Base-by-base conservation (phyloP, 2,797 vertebrate genomes). In the Phylloscopus collybita region DNA sequence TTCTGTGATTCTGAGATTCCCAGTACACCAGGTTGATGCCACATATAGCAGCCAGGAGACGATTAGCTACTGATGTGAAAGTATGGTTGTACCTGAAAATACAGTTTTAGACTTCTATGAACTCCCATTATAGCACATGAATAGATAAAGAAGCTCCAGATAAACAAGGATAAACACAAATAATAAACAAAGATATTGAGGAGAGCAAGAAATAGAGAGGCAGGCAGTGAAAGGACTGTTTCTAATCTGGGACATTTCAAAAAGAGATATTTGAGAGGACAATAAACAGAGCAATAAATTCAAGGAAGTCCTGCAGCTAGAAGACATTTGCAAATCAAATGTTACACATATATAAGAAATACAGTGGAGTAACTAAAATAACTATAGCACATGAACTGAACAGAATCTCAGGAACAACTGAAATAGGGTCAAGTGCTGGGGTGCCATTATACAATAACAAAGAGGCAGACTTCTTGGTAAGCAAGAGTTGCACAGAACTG, bases 251-350 rank as follows among this genome's bases (percentile, higher is more conserved):
- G 11, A 19, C 6, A 14, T 65, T 57, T 25, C 18, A 80, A 87
- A 83, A 81, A 69, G 18, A 64, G 16, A 4, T 61, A 75, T 13
- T 66, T 87, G 47, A 66, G 36, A 89, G 44, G 36, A 70, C 17
- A 76, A 85, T 66, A 90, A 44, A 1, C 45, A 74, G 14, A 72
- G n/a, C 27, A 87, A 87, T 64, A 76, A 89, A 92, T 56, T 69
- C 36, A 80, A 89, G 57, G 32, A 92, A 67, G 29, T 82, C 34
- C 69, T 87, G 56, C 40, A 82, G 60, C 51, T 60, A 60, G 9
- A 92, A 73, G 36, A 45, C 1, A 56, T 59, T 93, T 90, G 54
- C 50, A 94, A 78, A 78, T 36, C 50, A 84, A 74, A 78, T n/a
- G 10, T 21, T 50, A 76, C 51, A 76, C 0, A 70, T 25, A 36